These are phyloP conservation scores for Nibea coibor DNA, from an alignment of 2,113 vertebrate genomes.

Conservation along the genomic window DNA sequence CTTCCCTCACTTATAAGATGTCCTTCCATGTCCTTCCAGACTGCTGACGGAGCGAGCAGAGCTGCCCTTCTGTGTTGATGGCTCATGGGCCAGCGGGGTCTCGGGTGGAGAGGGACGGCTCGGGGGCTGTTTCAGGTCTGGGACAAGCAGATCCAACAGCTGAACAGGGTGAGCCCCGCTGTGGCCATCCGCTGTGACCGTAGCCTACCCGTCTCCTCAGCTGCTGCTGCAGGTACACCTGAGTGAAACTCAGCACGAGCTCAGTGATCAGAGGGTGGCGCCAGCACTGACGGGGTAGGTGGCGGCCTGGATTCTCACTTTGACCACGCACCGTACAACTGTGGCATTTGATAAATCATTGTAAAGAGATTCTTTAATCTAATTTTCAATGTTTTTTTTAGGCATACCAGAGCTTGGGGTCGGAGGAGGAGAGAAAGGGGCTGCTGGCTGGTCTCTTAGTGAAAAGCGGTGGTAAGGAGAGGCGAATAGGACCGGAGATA, in stretches of 20 bases:
- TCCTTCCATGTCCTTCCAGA: conserved; percentile 65
- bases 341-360: not conserved
- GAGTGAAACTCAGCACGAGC: not conserved
- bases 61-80: conserved; percentile 86
- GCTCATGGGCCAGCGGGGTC: conserved; percentile 79
- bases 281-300: not conserved
- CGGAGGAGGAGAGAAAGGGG: conserved; percentile 74
- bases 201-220: conserved; percentile 84
- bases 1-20: not conserved
- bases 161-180: conserved; percentile 84
- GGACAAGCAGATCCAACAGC: conserved; percentile 86
- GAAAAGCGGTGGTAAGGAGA: conserved; percentile 62
- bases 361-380: not conserved
- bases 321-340: not conserved
- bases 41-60: conserved; percentile 73
- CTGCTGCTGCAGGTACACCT: conserved; percentile 85
- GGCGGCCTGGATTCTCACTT: not conserved
- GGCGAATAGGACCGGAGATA: conserved; percentile 83
- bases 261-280: not conserved
- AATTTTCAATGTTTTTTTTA: conserved; percentile 46
- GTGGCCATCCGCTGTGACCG: conserved; percentile 80
- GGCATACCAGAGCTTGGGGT: conserved; percentile 77
- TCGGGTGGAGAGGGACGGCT: conserved; percentile 77
- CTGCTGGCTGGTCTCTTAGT: conserved; percentile 82
- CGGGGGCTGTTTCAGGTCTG: conserved; percentile 82